These are phyloP conservation scores for Scopus umbretta DNA, from an alignment of 2,113 vertebrate species.

Conservation along the genomic window DNA sequence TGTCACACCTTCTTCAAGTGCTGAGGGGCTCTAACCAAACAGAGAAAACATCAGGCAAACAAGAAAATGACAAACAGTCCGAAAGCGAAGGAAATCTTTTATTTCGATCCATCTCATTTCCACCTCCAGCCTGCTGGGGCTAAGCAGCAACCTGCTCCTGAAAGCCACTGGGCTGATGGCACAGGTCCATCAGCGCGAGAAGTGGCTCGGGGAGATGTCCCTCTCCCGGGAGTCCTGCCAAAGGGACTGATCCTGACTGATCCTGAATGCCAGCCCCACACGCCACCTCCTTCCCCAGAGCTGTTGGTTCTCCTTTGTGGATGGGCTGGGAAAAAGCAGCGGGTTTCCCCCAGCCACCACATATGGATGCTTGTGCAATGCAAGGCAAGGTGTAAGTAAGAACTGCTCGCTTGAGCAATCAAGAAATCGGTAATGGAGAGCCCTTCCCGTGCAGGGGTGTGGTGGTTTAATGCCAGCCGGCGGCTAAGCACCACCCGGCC, in stretches of 20 bases:
- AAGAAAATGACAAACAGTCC: not conserved
- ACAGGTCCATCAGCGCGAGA: not conserved
- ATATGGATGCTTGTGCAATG: not conserved
- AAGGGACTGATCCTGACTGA: not conserved
- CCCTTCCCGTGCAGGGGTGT: not conserved
- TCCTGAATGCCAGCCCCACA: not conserved
- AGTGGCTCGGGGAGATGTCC: not conserved
- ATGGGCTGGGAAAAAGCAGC: not conserved
- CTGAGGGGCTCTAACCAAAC: not conserved
- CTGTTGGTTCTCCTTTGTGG: not conserved
- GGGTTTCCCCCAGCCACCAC: rapidly evolving
- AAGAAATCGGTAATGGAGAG: not conserved
- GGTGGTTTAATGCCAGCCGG: no score
- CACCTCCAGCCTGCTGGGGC: not conserved
- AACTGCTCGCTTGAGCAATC: not conserved
- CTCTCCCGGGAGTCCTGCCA: rapidly evolving
- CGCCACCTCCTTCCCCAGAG: not conserved
- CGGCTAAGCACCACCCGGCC: no score
- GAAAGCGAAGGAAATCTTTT: not conserved
- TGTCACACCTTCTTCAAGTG: not conserved
- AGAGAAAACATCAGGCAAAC: not conserved
- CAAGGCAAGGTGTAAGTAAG: not conserved
- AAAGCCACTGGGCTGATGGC: not conserved
- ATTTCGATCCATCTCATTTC: not conserved
- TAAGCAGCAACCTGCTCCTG: not conserved